Evolutionary conservation across 2,113 vertebrate genomes (phyloP).

Genomic region (Callocephalon fimbriatum): DNA sequence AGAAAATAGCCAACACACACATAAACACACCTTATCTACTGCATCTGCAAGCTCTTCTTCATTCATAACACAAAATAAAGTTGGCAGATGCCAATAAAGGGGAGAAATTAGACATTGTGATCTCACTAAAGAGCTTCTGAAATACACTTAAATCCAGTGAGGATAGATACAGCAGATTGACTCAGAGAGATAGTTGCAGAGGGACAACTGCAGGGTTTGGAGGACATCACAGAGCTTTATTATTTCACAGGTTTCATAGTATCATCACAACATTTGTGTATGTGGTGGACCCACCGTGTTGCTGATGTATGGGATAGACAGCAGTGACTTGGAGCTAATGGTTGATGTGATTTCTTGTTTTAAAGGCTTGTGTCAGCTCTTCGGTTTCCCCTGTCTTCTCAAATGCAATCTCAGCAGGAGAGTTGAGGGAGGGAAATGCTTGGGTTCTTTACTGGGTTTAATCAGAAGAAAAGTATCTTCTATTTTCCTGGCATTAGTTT

Average conservation of each 20-base stretch:
- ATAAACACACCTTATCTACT: background rate
- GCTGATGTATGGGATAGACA: background rate
- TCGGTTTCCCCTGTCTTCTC: background rate
- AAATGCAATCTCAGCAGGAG: background rate
- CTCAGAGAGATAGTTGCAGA: background rate
- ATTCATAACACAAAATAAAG: background rate
- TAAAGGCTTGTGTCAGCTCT: background rate
- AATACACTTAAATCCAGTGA: background rate
- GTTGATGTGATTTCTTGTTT: background rate
- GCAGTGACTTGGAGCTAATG: background rate
- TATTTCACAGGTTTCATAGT: background rate
- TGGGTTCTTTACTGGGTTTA: background rate
- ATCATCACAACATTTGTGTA: background rate
- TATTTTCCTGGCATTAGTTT: background rate
- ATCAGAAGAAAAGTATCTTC: background rate
- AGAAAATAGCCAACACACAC: background rate
- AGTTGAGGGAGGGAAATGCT: rapidly evolving
- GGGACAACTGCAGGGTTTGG: background rate
- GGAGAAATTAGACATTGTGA: background rate
- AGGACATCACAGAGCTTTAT: background rate
- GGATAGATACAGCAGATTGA: background rate
- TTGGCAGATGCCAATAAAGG: background rate
- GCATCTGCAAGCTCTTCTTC: background rate
- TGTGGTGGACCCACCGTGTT: background rate
- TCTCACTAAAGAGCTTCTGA: background rate